phyloP scores from a whole-genome alignment of 2,113 vertebrate species.

The Hucho hucho region DNA sequence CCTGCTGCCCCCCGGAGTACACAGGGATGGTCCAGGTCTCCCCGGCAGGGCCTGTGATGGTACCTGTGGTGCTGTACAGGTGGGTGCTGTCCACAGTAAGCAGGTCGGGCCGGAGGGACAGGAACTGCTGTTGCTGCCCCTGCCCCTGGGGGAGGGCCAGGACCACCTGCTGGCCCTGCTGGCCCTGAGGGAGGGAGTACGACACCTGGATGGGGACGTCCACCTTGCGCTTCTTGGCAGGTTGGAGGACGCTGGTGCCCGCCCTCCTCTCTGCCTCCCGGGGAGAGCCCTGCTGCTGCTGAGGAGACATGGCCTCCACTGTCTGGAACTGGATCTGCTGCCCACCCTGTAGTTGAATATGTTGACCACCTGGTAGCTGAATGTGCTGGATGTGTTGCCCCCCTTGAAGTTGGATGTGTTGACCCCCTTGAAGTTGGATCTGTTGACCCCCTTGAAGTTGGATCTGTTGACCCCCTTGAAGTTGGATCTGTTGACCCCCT shows the following conservation, averaged over 20 bases:
- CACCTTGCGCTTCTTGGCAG: conserved; percentile 98
- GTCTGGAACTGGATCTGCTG: conserved; percentile 98
- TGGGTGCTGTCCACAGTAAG: conserved; percentile 98
- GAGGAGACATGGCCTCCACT: conserved; percentile 88
- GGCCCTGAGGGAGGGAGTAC: conserved; percentile 90
- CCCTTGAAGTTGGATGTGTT: conserved; percentile 67
- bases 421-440: conserved; percentile 31
- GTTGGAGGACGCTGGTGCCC: conserved; percentile 89
- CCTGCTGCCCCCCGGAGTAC: conserved; percentile 94
- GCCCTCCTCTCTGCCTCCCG: conserved; percentile 86
- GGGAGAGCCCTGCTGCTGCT: conserved; percentile 85
- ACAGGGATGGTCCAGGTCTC: conserved; percentile 99
- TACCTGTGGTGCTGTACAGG: conserved; percentile 94
- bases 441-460: conserved; percentile 25
- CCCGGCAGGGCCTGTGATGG: conserved; percentile 96
- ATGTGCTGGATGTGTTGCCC: conserved; percentile 20
- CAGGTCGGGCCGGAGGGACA: conserved; percentile 94
- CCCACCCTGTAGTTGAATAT: conserved; percentile 52
- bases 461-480: conserved; percentile 52
- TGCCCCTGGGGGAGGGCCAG: conserved; percentile 96
- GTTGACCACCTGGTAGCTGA: neutral
- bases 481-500: neutral
- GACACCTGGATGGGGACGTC: conserved; percentile 96
- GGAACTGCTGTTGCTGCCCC: conserved; percentile 96
- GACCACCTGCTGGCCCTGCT: conserved; percentile 94